phyloP scores from a whole-genome alignment of 2,797 vertebrate species.

The Propithecus perrieri region DNA sequence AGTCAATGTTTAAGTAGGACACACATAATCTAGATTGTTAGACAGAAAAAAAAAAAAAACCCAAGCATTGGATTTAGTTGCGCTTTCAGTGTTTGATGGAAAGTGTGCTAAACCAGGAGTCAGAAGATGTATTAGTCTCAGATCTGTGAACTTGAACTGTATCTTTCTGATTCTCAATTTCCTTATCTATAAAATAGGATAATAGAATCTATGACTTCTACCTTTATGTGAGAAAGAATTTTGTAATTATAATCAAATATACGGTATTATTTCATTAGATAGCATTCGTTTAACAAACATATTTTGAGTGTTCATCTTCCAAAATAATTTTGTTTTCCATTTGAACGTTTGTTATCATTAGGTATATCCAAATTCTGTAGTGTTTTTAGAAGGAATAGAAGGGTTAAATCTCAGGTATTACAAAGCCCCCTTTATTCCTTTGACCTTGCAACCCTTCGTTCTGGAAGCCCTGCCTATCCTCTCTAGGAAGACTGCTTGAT shows the following conservation, averaged over 20 bases:
- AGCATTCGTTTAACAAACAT: not conserved
- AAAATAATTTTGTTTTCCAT: not conserved
- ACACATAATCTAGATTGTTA: not conserved
- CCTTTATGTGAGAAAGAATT: not conserved
- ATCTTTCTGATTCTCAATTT: not conserved
- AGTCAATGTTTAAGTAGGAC: not conserved
- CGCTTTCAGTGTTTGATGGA: not conserved
- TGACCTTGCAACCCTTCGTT: not conserved
- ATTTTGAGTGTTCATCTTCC: not conserved
- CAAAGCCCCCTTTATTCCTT: constrained; percentile 62
- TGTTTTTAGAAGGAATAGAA: constrained; percentile 31
- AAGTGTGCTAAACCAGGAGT: not conserved
- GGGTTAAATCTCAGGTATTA: constrained; percentile 36
- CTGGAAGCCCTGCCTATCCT: not conserved
- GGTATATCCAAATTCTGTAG: not conserved
- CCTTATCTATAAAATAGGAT: not conserved
- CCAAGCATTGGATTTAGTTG: not conserved
- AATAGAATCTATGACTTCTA: not conserved
- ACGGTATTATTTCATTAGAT: not conserved
- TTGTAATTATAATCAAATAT: not conserved
- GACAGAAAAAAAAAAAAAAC: not conserved
- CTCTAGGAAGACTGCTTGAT: constrained; percentile 22
- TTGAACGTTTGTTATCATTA: not conserved
- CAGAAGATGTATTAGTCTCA: not conserved
- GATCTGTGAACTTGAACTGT: not conserved